A percentile compares a stretch with the other conserved stretches of the same genome.
Conservation (phyloP, 2,888 invertebrate genomes). For the Parnassius orleans region DNA sequence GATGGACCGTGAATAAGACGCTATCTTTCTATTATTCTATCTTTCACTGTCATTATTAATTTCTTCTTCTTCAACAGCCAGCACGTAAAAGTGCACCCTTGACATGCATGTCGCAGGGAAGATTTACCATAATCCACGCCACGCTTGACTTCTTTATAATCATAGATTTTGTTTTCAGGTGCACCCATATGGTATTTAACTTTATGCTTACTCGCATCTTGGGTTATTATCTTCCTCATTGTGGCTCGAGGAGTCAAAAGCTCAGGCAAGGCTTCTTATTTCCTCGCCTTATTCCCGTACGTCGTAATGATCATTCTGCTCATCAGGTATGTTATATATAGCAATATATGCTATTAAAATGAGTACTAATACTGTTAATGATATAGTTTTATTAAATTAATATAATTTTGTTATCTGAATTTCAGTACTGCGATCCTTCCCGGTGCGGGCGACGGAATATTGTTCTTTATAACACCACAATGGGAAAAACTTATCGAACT, state of each 20-base stretch:
- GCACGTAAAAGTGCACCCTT: no score
- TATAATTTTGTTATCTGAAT: slow-evolving; percentile 21
- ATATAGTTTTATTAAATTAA: neutral
- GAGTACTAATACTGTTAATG: neutral
- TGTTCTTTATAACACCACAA: slow-evolving; percentile 89
- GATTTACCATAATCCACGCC: no score
- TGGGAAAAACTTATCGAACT: slow-evolving; percentile 87
- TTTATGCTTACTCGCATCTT: slow-evolving; percentile 83
- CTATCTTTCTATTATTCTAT: no score
- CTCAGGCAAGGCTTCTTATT: slow-evolving; percentile 91
- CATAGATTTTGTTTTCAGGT: slow-evolving; percentile 52
- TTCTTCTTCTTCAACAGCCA: no score
- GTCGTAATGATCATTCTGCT: slow-evolving; percentile 88
- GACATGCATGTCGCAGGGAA: no score
- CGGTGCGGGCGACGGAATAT: slow-evolving; percentile 85
- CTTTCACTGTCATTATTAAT: no score
- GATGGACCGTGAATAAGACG: no score
- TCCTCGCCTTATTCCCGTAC: slow-evolving; percentile 93
- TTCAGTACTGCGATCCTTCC: slow-evolving; percentile 81
- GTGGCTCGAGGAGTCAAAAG: slow-evolving; percentile 88
- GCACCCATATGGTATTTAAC: slow-evolving; percentile 85
- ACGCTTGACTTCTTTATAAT: neutral
- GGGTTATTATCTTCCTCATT: slow-evolving; percentile 85
- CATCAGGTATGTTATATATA: slow-evolving; percentile 69
- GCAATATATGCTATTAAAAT: no score